Evolutionary conservation across 2,888 invertebrate genomes (phyloP), one percentile per base, ranked within the genome.

Genomic region (Sceliomorpha sp.): DNA sequence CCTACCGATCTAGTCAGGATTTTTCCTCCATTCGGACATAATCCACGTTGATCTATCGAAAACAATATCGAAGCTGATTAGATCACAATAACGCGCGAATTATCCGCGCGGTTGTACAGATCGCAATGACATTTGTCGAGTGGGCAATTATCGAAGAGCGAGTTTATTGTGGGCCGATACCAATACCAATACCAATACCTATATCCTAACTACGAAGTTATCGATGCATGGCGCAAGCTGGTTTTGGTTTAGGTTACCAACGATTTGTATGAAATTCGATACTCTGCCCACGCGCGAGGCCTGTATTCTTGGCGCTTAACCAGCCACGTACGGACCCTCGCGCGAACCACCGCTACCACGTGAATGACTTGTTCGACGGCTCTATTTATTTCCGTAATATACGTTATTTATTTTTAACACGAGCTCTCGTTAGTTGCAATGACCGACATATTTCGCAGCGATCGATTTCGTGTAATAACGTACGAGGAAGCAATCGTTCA

Each of bases 231-330:
- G 73, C 71, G 63, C 73, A 73, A 77, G 75, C 76, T 77, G 78
- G 71, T 79, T 81, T 81, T 78, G 83, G 83, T 80, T 85, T 82
- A 79, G 79, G 82, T 85, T 85, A 84, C 85, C 79, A 71, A 78
- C 80, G 81, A 85, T 85, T 85, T 85, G 84, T 85, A 85, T 85
- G 82, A 84, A 84, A 84, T 85, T 85, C 84, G 83, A 85, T 85
- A 80, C 75, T 48, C 74, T 77, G 75, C 84, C 84, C 82, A 84
- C 84, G 79, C 76, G 69, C 67, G 39, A 56, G 37, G 45, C 63
- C 44, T 31, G 37, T 39, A 37, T 39, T 42, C 44, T 32, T 47
- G 27, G 20, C 5, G 20, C 5, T 20, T 4, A 26, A 26, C 24
- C 24, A 26, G 10, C 10, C 40, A 20, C 37, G 20, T 17, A 64